Evolutionary conservation across 2,888 invertebrate species (phyloP), one percentile per base, ranked within the genome.

Genomic region (Drosophila borealis): DNA sequence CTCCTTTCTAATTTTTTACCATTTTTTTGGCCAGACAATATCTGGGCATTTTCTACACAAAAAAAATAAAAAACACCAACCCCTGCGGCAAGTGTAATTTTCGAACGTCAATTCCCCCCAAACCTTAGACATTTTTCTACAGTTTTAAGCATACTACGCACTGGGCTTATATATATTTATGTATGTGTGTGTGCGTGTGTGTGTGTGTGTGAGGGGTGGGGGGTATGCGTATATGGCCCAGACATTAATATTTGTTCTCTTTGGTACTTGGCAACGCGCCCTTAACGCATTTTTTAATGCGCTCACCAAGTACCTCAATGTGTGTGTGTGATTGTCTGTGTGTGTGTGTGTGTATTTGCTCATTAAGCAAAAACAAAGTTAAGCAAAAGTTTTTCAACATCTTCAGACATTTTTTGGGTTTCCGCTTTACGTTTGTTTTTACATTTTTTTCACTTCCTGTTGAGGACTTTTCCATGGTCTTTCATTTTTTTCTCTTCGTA

Each of bases 351-450:
- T 78, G 75, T 89, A 86, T 89, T 90, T 90, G 89, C 89, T 89
- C 90, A 89, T 89, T 89, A 90, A 86, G 90, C 89, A 89, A 90
- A 90, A 90, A 88, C 88, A 88, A 90, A 90, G 86, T 89, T 89
- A 72, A 72, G 83, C 75, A 78, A 82, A 88, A 82, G 74, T 84
- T 87, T 89, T 79, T 85, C 76, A 78, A 70, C 83, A 81, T 83
- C 88, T 86, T 89, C 81, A 83, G 89, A 89, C 81, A 71, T 82
- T 89, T 84, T 86, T 80, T 79, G 84, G 75, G 84, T 80, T 88
- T 78, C 69, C 76, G 80, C 71, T 86, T 74, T 71, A 56, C 67
- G 70, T 73, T 81, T 84, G 77, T 57, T 62, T 74, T 57, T 56
- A 60, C 56, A 45, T 56, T 78, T 76, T 68, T 63, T 66, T 60